Conservation (phyloP, 2,888 invertebrate genomes). For the Xanthostigma xanthostigma region DNA sequence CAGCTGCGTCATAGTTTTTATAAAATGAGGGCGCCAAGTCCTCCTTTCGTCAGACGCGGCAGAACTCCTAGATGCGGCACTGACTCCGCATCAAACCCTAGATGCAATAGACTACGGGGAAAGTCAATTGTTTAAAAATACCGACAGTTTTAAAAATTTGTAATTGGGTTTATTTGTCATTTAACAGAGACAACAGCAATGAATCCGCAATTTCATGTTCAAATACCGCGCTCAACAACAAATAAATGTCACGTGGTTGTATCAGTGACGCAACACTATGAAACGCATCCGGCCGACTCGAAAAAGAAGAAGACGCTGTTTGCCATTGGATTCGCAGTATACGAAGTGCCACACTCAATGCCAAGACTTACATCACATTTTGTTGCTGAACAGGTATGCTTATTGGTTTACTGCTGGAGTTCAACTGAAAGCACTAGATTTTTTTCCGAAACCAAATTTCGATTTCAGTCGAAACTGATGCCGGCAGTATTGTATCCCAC, state of each 20-base stretch:
- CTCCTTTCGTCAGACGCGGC: too few relatives aligned
- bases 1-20: too few relatives aligned
- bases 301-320: slow-evolving; percentile 36
- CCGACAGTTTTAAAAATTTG: too few relatives aligned
- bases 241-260: slow-evolving; percentile 59
- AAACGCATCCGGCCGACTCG: slow-evolving; percentile 29
- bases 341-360: slow-evolving; percentile 48
- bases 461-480: too few relatives aligned
- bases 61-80: too few relatives aligned
- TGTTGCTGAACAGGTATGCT: slow-evolving; percentile 38
- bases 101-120: too few relatives aligned
- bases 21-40: too few relatives aligned
- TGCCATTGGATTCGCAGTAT: slow-evolving; percentile 56
- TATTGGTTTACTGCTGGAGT: background rate
- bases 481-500: background rate
- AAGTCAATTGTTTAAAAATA: too few relatives aligned
- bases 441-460: too few relatives aligned
- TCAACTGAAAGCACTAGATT: too few relatives aligned
- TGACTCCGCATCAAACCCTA: too few relatives aligned
- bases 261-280: slow-evolving; percentile 52
- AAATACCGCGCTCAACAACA: slow-evolving; percentile 43
- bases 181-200: slow-evolving; percentile 43
- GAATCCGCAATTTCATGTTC: slow-evolving; percentile 58
- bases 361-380: slow-evolving; percentile 42
- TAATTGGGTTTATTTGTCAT: too few relatives aligned